Conservation (phyloP, 2,113 vertebrate genomes). For the Prinia subflava region DNA sequence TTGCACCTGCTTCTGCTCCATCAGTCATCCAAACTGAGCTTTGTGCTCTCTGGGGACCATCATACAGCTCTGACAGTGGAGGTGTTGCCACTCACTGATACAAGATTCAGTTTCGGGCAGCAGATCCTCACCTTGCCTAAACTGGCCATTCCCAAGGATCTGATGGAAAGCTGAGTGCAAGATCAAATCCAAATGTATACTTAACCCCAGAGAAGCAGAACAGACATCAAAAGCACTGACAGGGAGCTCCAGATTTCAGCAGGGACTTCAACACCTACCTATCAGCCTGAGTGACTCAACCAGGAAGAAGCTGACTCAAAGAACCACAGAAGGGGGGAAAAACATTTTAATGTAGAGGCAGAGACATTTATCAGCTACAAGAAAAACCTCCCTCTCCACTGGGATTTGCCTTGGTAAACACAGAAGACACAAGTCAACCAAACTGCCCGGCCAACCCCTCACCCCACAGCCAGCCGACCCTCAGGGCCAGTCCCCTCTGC, state of each 20-base stretch:
- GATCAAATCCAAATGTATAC: not conserved
- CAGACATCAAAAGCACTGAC: not conserved
- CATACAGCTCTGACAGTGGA: not conserved
- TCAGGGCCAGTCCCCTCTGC: not conserved
- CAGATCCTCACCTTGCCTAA: not conserved
- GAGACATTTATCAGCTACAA: not conserved
- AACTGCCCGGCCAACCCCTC: rapidly evolving
- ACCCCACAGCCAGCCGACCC: not conserved
- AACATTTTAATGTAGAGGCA: not conserved
- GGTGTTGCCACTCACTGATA: not conserved
- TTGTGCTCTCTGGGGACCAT: not conserved
- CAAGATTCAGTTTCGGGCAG: not conserved
- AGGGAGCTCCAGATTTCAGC: not conserved
- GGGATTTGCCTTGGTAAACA: not conserved
- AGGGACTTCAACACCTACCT: not conserved
- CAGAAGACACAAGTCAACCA: constrained; percentile 2
- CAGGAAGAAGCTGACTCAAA: not conserved
- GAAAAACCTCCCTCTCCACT: not conserved
- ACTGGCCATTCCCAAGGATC: not conserved
- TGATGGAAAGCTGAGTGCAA: not conserved
- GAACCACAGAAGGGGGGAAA: not conserved
- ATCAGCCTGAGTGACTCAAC: not conserved
- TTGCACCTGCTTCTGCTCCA: not conserved
- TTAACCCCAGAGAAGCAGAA: not conserved
- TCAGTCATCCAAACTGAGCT: not conserved